Percentiles rank a stretch among this genome's conserved stretches.
These are phyloP conservation scores for Trichonephila clavipes DNA, from an alignment of 1,140 invertebrate species.

Conservation along the genomic window DNA sequence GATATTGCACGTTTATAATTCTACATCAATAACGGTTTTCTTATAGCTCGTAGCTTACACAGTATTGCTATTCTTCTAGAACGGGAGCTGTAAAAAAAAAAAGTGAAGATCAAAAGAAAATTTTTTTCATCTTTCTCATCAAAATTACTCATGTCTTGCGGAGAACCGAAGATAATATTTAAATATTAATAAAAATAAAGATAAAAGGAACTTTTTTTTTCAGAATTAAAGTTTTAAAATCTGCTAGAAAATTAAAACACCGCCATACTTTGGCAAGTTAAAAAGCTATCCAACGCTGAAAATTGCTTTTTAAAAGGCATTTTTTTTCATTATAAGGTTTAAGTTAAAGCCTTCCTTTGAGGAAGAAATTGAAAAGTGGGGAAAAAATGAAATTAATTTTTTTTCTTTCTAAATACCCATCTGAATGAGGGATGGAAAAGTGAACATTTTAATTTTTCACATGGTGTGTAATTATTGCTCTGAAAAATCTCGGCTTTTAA, in stretches of 20 bases:
- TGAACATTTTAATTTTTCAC: constrained; percentile 29
- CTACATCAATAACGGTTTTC: not conserved
- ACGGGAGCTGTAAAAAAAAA: not conserved
- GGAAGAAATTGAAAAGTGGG: not conserved
- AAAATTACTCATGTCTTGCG: not conserved
- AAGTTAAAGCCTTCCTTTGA: not conserved
- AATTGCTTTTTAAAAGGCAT: constrained; percentile 8
- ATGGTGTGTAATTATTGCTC: not conserved
- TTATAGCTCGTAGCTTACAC: not conserved
- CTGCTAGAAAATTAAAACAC: constrained; percentile 23
- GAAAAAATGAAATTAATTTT: constrained; percentile 19
- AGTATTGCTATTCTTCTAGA: not conserved
- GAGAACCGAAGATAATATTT: not conserved
- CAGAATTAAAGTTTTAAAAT: constrained; percentile 39
- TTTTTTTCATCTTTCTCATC: not conserved
- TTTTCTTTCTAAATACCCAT: not conserved
- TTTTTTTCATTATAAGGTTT: not conserved
- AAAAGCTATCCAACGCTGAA: not conserved
- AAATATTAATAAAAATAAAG: constrained; percentile 11
- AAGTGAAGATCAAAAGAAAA: constrained; percentile 4
- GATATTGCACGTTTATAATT: not conserved
- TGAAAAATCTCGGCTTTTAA: constrained; percentile 52
- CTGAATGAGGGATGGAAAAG: not conserved
- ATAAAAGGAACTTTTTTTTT: not conserved
- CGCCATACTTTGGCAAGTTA: not conserved